A percentile compares a stretch with the other conserved stretches of the same genome.
Evolutionary conservation across 2,797 vertebrate species (phyloP).

Genomic region (Gallinago solitaria): DNA sequence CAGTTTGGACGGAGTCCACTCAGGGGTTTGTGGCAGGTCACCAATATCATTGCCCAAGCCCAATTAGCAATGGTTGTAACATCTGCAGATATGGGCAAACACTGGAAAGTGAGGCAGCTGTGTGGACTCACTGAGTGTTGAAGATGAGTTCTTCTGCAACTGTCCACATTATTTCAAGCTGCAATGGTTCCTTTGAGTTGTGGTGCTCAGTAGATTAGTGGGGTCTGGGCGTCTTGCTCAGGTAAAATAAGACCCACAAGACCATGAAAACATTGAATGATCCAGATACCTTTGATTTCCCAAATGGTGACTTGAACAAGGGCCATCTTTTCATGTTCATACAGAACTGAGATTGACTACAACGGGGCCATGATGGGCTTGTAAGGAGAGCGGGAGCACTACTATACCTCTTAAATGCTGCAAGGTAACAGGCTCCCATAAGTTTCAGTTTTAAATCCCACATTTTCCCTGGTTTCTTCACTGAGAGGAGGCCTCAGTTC

Average conservation of each 20-base stretch:
- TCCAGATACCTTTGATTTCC: background rate
- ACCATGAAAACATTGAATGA: background rate
- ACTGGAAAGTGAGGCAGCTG: background rate
- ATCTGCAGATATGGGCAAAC: background rate
- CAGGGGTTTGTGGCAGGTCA: background rate
- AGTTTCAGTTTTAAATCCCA: background rate
- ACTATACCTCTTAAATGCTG: background rate
- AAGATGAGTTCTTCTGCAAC: background rate
- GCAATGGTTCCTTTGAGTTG: background rate
- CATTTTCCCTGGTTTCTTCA: background rate
- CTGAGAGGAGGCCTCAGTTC: background rate
- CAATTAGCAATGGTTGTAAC: background rate
- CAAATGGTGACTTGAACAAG: background rate
- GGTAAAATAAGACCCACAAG: background rate
- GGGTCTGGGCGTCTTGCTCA: background rate
- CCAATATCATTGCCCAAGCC: background rate
- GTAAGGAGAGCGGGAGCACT: background rate
- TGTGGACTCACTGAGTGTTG: background rate
- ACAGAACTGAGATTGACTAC: background rate
- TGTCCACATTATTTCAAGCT: background rate
- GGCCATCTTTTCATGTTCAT: background rate
- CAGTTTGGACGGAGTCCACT: too few relatives aligned
- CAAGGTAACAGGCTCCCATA: background rate
- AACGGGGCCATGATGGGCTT: rapidly evolving
- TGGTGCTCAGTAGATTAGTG: background rate